phyloP scores from a whole-genome alignment of 2,797 vertebrate species.

The Threskiornis aethiopicus region DNA sequence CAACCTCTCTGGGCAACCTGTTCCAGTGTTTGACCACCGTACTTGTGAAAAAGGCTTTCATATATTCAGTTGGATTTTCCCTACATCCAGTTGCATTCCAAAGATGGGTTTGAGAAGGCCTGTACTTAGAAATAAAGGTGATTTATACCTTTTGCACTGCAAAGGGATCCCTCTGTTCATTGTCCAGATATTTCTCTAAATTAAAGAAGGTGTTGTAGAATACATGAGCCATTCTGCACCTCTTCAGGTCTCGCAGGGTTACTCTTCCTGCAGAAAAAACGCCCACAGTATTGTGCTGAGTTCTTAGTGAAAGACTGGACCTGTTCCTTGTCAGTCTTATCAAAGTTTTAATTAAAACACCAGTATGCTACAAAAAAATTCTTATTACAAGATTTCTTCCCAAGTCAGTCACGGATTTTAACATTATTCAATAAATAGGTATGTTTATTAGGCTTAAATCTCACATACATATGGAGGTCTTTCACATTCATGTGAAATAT shows the following conservation, averaged over 20 bases:
- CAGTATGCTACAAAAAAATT: not conserved
- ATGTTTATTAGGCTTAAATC: not conserved
- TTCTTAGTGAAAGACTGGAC: not conserved
- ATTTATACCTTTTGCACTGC: slow-evolving; percentile 93
- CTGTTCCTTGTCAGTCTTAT: not conserved
- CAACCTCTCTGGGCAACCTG: not conserved
- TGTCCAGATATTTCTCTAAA: slow-evolving; percentile 98
- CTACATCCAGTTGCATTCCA: not conserved
- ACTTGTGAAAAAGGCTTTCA: not conserved
- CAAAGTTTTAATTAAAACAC: not conserved
- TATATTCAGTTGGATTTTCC: not conserved
- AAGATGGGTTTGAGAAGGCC: not conserved
- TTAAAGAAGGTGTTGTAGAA: slow-evolving; percentile 99
- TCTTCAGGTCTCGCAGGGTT: slow-evolving; percentile 92
- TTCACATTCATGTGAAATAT: not conserved
- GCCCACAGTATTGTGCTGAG: not conserved
- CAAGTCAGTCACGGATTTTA: not conserved
- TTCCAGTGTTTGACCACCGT: not conserved
- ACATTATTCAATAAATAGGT: not conserved
- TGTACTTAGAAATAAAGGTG: not conserved
- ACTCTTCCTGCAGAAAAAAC: slow-evolving; percentile 84
- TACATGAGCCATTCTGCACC: slow-evolving; percentile 95
- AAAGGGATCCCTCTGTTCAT: slow-evolving; percentile 98
- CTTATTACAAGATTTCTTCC: not conserved
- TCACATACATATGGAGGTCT: not conserved